Percentiles rank a stretch among this genome's conserved stretches.
These are phyloP conservation scores for Scaptomyza parva DNA, from an alignment of 2,888 invertebrate species.

Conservation along the genomic window DNA sequence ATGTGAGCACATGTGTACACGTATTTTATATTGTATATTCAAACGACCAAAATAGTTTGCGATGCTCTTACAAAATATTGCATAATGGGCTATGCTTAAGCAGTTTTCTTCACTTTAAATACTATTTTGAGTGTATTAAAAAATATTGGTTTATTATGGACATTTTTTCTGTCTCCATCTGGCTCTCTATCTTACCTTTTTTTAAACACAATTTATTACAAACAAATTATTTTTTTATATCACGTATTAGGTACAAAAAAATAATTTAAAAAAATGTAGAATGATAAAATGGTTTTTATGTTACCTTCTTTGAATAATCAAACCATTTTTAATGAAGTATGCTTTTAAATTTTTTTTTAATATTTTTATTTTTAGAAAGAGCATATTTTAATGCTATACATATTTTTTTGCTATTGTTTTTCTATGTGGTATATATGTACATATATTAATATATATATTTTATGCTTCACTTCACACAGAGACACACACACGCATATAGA, in stretches of 20 bases:
- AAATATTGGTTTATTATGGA: neutral
- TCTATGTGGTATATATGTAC: constrained; percentile 37
- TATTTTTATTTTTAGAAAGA: constrained; percentile 15
- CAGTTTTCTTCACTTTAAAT: neutral
- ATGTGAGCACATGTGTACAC: neutral
- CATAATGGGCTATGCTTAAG: neutral
- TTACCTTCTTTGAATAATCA: neutral
- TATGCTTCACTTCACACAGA: constrained; percentile 57
- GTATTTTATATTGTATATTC: constrained; percentile 13
- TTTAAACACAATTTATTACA: neutral
- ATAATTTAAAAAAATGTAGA: rapidly evolving
- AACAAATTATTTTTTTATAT: neutral
- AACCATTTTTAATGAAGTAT: too few relatives aligned
- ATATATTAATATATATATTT: constrained; percentile 73
- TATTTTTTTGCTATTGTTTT: constrained; percentile 6
- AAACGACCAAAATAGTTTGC: constrained; percentile 21
- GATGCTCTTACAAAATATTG: constrained; percentile 2
- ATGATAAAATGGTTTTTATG: neutral
- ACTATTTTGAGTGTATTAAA: neutral
- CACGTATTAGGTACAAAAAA: rapidly evolving
- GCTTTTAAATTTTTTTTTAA: too few relatives aligned
- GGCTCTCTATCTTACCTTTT: too few relatives aligned
- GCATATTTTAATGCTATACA: constrained; percentile 20
- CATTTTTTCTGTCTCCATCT: too few relatives aligned
- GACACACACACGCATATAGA: constrained; percentile 1